Percentiles rank a stretch among this genome's conserved stretches.
Evolutionary conservation across 2,113 vertebrate species (phyloP).

Genomic region (Cynocephalus volans): DNA sequence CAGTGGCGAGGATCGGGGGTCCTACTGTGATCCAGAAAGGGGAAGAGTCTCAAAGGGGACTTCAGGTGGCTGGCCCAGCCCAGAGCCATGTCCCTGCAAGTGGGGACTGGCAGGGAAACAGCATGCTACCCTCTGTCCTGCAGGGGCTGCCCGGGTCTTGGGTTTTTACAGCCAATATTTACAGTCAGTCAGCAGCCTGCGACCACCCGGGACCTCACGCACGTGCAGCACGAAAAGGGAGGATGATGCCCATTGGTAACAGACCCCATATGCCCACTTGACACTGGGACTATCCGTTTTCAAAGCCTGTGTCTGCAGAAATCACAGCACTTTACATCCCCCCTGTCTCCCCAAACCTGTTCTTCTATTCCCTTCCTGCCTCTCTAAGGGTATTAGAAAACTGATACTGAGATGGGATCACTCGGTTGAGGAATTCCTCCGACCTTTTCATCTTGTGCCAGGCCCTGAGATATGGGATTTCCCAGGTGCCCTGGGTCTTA

Average conservation of each 20-base stretch:
- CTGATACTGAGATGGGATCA: rapidly evolving
- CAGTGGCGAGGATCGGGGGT: not conserved
- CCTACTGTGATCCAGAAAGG: rapidly evolving
- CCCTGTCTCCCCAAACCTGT: not conserved
- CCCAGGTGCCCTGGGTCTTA: rapidly evolving
- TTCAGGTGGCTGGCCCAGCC: not conserved
- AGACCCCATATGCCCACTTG: rapidly evolving
- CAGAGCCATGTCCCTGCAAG: not conserved
- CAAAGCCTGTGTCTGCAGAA: rapidly evolving
- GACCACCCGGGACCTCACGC: rapidly evolving
- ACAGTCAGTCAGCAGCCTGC: not conserved
- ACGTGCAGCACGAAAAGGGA: not conserved
- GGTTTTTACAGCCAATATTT: not conserved
- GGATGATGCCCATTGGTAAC: not conserved
- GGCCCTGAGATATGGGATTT: rapidly evolving
- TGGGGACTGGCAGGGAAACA: not conserved
- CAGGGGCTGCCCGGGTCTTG: not conserved
- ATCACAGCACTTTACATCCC: rapidly evolving
- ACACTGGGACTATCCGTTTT: rapidly evolving
- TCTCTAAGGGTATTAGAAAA: not conserved
- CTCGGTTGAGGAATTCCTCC: rapidly evolving
- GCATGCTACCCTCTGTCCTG: not conserved
- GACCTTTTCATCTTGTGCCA: rapidly evolving
- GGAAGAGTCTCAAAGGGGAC: not conserved
- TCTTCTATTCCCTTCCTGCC: not conserved